Evolutionary conservation across 2,113 vertebrate species (phyloP), one percentile per base, ranked within the genome.

Genomic region (Steatornis caripensis): DNA sequence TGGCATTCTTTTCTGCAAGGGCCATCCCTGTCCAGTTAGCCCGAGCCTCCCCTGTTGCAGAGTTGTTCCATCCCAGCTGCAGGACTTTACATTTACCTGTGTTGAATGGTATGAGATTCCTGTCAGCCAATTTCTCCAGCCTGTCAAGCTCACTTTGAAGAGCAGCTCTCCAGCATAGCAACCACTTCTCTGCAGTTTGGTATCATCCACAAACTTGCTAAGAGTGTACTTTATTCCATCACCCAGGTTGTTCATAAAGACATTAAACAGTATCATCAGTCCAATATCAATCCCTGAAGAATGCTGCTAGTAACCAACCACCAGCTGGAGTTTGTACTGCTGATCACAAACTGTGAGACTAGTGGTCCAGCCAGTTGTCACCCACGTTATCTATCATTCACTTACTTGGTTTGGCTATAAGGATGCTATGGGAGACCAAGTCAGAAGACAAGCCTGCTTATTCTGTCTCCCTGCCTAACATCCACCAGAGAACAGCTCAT

Each of bases 321-420:
- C 16, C 37, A 21, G 24, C 1, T 88, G 65, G 49, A 70, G 49
- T 81, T 81, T 2, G 21, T 37, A 43, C 27, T 58, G 65, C 69
- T 75, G n/a, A 62, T 41, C 39, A 54, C 32, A 81, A 45, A 39
- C 64, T 65, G 9, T 37, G 60, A 70, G 45, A 64, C 12, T 30
- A 45, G 37, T 32, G 6, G 19, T 76, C 48, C 66, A 68, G 57
- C 18, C 48, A 24, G 34, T 77, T 53, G 22, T 74, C 49, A 57
- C 9, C 58, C 22, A 7, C 1, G 1, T 68, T 60, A 34, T 46
- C 45, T 51, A 3, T 60, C 0, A 0, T 74, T 53, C 36, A 29
- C 45, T 89, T 76, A 41, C 49, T 45, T 60, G 4, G 2, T 89
- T 64, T 79, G 36, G 3, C 43, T 88, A 0, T 55, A 41, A 83